Evolutionary conservation across 2,888 invertebrate species (phyloP).

Genomic region (Coecobrya sp.): DNA sequence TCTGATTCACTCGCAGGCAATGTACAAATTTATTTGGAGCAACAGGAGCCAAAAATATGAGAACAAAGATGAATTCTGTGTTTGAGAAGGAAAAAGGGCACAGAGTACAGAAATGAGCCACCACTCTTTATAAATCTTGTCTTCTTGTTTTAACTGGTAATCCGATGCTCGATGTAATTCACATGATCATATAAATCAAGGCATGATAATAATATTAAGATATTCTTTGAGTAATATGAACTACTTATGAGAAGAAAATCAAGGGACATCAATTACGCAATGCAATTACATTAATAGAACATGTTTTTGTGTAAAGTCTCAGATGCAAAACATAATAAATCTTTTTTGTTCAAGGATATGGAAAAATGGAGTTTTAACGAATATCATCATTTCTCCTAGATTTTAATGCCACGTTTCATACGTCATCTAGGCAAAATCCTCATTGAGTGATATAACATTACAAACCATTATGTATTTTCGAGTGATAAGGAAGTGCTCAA

Average conservation of each 20-base stretch:
- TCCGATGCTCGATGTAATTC: not conserved
- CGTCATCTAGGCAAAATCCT: not conserved
- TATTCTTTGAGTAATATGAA: not conserved
- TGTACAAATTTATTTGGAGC: not conserved
- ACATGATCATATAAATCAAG: not conserved
- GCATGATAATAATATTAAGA: not conserved
- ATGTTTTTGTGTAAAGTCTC: not conserved
- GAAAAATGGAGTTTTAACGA: slow-evolving; percentile 23
- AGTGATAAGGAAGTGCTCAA: slow-evolving; percentile 36
- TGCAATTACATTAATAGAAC: slow-evolving; percentile 39
- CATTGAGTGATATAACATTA: not conserved
- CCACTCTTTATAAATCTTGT: not conserved
- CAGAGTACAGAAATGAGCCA: not conserved
- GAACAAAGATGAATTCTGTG: slow-evolving; percentile 42
- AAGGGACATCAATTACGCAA: slow-evolving; percentile 40
- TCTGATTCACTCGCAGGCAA: not conserved
- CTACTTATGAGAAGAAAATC: not conserved
- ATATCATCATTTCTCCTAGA: slow-evolving; percentile 42
- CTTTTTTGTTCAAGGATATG: slow-evolving; percentile 51
- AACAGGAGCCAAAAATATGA: slow-evolving; percentile 20
- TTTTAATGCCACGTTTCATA: not conserved
- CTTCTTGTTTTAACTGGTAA: not conserved
- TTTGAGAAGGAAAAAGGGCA: not conserved
- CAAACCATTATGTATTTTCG: not conserved
- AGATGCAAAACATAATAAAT: not conserved